Evolutionary conservation across 1,140 invertebrate species (phyloP).

Genomic region (Anagrus nilaparvatae): DNA sequence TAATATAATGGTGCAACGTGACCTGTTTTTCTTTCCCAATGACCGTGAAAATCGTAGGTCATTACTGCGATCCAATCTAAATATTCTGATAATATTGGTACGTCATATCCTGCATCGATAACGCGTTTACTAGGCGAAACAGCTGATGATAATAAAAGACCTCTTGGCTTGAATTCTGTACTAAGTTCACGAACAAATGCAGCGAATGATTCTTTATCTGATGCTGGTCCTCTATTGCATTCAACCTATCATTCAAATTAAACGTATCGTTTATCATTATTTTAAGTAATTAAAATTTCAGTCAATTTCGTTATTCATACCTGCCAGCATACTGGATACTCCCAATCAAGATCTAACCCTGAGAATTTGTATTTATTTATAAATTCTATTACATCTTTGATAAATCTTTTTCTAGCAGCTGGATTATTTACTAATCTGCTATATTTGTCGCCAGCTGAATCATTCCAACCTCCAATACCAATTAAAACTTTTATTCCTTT

Average conservation of each 20-base stretch:
- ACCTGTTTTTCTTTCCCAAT: constrained; percentile 76
- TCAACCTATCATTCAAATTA: constrained; percentile 44
- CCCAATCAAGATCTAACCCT: constrained; percentile 67
- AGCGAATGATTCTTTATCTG: constrained; percentile 47
- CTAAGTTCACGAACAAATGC: constrained; percentile 45
- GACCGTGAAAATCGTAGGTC: constrained; percentile 72
- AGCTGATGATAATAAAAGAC: constrained; percentile 44
- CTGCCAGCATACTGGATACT: constrained; percentile 61
- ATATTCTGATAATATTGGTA: constrained; percentile 56
- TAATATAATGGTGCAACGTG: constrained; percentile 70
- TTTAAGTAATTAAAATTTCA: too few species aligned
- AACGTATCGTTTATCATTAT: too few species aligned
- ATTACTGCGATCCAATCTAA: constrained; percentile 81
- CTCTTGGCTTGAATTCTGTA: constrained; percentile 43
- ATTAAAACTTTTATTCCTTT: constrained; percentile 45
- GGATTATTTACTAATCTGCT: constrained; percentile 65
- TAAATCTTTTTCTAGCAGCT: constrained; percentile 53
- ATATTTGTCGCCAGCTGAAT: constrained; percentile 70
- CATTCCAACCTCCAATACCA: constrained; percentile 22
- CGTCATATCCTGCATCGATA: constrained; percentile 57
- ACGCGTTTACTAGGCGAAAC: constrained; percentile 48
- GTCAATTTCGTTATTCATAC: constrained; percentile 22
- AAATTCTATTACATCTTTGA: constrained; percentile 58
- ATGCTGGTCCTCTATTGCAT: constrained; percentile 45
- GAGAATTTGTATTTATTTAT: constrained; percentile 67